Percentiles rank a stretch among this genome's conserved stretches.
phyloP scores from a whole-genome alignment of 2,113 vertebrate genomes.

The Chroicocephalus ridibundus region DNA sequence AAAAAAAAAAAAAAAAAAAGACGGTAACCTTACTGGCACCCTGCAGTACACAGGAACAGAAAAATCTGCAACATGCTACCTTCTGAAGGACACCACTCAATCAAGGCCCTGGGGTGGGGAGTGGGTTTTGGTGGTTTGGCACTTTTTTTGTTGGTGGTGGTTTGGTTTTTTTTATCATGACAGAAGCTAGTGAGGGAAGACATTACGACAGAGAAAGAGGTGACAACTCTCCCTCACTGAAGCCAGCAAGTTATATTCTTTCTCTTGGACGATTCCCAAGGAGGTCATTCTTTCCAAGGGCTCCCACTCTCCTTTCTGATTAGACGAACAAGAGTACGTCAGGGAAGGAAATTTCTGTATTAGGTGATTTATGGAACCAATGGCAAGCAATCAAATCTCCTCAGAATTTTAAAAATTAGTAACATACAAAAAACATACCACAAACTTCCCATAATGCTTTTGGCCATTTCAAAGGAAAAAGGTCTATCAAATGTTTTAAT shows the following conservation, averaged over 20 bases:
- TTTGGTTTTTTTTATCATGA: not conserved
- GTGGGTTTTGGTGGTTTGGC: not conserved
- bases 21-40: not conserved
- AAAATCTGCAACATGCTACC: not conserved
- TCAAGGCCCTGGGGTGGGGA: not conserved
- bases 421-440: not conserved
- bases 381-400: not conserved
- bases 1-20: not conserved
- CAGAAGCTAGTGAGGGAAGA: not conserved
- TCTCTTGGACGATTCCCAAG: not conserved
- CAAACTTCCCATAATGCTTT: not conserved
- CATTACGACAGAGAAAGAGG: not conserved
- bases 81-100: not conserved
- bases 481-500: not conserved
- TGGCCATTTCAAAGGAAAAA: not conserved
- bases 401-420: not conserved
- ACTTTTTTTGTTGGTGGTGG: not conserved
- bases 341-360: not conserved
- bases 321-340: not conserved
- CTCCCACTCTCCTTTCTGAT: not conserved
- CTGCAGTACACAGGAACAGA: not conserved
- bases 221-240: not conserved
- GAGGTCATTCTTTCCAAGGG: not conserved
- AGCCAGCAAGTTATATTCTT: not conserved
- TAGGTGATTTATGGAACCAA: not conserved